phyloP scores from a whole-genome alignment of 2,888 invertebrate genomes.

The Chrysolina americana region DNA sequence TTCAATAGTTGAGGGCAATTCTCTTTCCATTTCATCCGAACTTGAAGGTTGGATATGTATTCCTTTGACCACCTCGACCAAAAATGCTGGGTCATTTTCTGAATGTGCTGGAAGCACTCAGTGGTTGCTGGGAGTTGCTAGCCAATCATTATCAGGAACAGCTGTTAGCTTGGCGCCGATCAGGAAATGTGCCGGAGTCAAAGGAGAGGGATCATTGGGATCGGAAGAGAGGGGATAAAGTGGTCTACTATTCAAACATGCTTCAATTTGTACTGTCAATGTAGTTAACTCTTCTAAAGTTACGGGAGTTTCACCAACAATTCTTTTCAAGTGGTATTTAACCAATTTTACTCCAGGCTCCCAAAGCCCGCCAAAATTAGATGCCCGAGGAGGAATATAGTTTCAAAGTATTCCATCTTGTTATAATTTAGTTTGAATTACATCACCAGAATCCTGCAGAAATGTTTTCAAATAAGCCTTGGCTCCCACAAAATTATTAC shows the following conservation, averaged over 20 bases:
- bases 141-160: conserved; percentile 42
- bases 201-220: conserved; percentile 51
- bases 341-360: too few species aligned
- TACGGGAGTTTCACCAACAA: conserved; percentile 17
- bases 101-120: conserved; percentile 53
- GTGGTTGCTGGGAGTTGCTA: conserved; percentile 35
- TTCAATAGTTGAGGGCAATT: conserved; percentile 5
- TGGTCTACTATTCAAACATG: conserved; percentile 58
- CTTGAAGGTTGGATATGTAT: conserved; percentile 52
- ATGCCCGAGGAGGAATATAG: too few species aligned
- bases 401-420: background rate
- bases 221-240: conserved; percentile 52
- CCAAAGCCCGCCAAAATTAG: too few species aligned
- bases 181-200: conserved; percentile 57
- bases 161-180: conserved; percentile 50
- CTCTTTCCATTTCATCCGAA: conserved; percentile 37
- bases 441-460: background rate
- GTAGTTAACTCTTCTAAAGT: conserved; percentile 37
- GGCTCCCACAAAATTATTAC: conserved; percentile 32
- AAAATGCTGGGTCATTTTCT: conserved; percentile 51
- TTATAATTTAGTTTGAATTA: background rate
- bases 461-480: background rate
- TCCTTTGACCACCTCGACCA: conserved; percentile 51
- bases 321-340: too few species aligned
- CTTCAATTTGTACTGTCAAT: conserved; percentile 46